Evolutionary conservation across 2,888 invertebrate genomes (phyloP).

Genomic region (Gymnocheta viridis): DNA sequence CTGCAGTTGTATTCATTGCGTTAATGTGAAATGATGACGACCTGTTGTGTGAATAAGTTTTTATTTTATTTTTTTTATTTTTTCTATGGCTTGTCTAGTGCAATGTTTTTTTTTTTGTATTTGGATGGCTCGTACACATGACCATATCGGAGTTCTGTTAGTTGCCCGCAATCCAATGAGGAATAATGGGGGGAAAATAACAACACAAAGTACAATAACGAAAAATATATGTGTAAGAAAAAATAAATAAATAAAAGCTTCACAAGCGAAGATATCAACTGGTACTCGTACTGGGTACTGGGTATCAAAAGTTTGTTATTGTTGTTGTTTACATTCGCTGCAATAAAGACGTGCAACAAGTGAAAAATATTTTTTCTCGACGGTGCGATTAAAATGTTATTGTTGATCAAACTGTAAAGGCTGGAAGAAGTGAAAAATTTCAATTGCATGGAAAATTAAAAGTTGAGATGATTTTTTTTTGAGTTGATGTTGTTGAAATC

Average conservation of each 20-base stretch:
- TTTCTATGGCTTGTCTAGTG: conserved; percentile 51
- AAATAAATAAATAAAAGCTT: conserved; percentile 47
- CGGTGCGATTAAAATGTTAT: conserved; percentile 30
- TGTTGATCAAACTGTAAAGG: conserved; percentile 34
- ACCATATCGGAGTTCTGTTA: conserved; percentile 55
- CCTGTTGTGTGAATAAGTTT: conserved; percentile 58
- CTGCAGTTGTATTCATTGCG: not conserved
- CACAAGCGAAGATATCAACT: conserved; percentile 59
- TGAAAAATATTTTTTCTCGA: conserved; percentile 42
- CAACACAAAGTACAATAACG: conserved; percentile 26
- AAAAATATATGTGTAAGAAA: conserved; percentile 28
- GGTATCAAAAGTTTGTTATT: conserved; percentile 41
- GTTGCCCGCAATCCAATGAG: conserved; percentile 47
- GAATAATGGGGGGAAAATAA: conserved; percentile 13
- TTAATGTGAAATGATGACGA: conserved; percentile 65
- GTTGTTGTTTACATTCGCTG: conserved; percentile 69
- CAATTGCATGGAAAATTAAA: not conserved
- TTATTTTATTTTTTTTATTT: conserved; percentile 5
- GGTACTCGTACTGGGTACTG: conserved; percentile 30
- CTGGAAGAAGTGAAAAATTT: conserved; percentile 43
- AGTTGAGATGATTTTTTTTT: not conserved
- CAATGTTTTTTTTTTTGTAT: conserved; percentile 27
- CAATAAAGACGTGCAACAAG: conserved; percentile 71
- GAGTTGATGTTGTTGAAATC: not conserved
- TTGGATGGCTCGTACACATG: conserved; percentile 47